Percentiles rank a stretch among this genome's conserved stretches.
Conservation (phyloP, 2,797 vertebrate genomes). For the Apodemus agrarius region DNA sequence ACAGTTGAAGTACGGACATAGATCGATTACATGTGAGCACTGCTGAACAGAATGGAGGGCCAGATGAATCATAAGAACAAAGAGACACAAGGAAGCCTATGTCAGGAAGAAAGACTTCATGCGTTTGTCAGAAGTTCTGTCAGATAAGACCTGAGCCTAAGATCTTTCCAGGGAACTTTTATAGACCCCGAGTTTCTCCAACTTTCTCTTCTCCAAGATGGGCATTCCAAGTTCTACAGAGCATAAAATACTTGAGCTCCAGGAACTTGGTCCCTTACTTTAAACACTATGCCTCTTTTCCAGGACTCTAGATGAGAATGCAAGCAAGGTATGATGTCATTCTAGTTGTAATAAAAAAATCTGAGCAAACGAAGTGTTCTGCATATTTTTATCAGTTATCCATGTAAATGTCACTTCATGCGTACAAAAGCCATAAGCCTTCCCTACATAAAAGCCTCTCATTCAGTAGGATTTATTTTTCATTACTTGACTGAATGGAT, state of each 20-base stretch:
- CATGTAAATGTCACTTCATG: constrained; percentile 30
- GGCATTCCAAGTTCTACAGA: neutral
- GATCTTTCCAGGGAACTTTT: neutral
- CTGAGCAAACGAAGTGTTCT: neutral
- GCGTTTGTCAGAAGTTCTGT: neutral
- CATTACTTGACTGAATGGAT: constrained; percentile 10
- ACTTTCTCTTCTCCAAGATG: neutral
- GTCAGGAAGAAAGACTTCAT: neutral
- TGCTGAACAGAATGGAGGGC: neutral
- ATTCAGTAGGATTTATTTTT: constrained; percentile 35
- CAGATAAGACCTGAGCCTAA: neutral
- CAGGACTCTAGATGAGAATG: neutral
- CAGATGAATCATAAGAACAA: neutral
- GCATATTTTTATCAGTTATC: neutral
- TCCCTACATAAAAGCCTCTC: constrained; percentile 10
- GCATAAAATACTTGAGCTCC: neutral
- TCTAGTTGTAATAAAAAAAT: neutral
- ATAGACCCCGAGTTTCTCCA: neutral
- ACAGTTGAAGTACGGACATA: neutral
- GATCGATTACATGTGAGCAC: neutral
- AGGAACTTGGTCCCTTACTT: neutral
- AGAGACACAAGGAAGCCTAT: neutral
- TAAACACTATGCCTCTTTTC: neutral
- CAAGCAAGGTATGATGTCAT: neutral
- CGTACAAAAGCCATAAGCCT: constrained; percentile 19